Conservation (phyloP, 2,113 vertebrate species). For the Glareola pratincola region DNA sequence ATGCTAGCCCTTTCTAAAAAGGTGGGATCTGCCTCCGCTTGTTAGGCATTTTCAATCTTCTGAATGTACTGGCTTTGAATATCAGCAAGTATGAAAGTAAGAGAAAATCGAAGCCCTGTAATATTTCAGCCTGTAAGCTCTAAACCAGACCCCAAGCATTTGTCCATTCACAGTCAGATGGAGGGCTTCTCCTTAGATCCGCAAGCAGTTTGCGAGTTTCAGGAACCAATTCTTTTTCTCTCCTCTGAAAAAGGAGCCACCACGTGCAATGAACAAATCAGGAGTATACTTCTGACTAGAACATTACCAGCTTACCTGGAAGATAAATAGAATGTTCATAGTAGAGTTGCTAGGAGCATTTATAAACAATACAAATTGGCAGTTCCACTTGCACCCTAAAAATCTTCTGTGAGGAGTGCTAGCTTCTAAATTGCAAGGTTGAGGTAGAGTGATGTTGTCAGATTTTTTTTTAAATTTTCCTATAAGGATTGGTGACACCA, state of each 20-base stretch:
- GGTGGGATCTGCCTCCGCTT: background rate
- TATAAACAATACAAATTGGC: background rate
- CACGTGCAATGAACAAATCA: background rate
- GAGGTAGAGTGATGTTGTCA: background rate
- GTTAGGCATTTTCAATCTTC: background rate
- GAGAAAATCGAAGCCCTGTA: background rate
- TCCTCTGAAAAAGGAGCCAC: background rate
- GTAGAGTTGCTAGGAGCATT: background rate
- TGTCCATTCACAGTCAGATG: background rate
- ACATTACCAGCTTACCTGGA: background rate
- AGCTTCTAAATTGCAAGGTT: background rate
- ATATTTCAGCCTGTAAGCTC: background rate
- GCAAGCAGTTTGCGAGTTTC: background rate
- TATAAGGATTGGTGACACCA: background rate
- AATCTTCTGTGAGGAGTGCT: background rate
- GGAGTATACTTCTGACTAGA: background rate
- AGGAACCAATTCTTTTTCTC: background rate
- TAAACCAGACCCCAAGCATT: background rate
- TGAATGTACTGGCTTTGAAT: background rate
- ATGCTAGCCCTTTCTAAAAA: background rate
- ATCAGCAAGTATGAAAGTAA: background rate
- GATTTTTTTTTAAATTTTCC: background rate
- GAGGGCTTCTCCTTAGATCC: background rate
- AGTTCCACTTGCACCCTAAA: background rate
- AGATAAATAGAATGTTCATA: background rate